Conservation (phyloP, 35 echinoderm and acorn worm genomes). For the Diadema setosum region DNA sequence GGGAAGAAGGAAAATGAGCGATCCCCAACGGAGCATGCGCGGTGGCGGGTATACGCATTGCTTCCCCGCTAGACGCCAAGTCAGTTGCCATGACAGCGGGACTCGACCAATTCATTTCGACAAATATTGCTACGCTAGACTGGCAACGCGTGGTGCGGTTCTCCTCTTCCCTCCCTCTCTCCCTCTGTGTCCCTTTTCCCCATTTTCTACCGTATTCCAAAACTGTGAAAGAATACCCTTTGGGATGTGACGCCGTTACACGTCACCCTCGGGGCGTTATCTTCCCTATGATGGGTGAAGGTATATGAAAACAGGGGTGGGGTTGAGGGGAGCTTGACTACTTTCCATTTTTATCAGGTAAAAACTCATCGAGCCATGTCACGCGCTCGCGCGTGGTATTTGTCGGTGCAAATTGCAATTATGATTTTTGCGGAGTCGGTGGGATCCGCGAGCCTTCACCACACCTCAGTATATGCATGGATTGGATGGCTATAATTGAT, state of each 20-base stretch:
- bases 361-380: no score
- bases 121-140: background rate
- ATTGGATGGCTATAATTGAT: no score
- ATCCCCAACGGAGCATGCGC: background rate
- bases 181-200: background rate
- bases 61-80: slow-evolving; percentile 7
- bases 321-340: background rate
- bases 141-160: background rate
- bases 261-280: background rate
- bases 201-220: background rate
- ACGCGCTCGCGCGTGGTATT: no score
- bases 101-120: slow-evolving; percentile 19
- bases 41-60: no score
- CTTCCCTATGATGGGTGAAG: background rate
- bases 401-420: no score
- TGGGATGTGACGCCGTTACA: background rate
- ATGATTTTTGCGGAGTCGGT: no score
- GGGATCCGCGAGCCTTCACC: no score
- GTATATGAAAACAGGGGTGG: background rate
- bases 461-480: no score
- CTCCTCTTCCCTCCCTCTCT: background rate
- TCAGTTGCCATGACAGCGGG: slow-evolving; percentile 6
- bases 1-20: background rate
- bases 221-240: background rate
- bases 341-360: background rate